Base-by-base conservation (phyloP, 2,888 invertebrate genomes). In the Acrocyrtus sp. region DNA sequence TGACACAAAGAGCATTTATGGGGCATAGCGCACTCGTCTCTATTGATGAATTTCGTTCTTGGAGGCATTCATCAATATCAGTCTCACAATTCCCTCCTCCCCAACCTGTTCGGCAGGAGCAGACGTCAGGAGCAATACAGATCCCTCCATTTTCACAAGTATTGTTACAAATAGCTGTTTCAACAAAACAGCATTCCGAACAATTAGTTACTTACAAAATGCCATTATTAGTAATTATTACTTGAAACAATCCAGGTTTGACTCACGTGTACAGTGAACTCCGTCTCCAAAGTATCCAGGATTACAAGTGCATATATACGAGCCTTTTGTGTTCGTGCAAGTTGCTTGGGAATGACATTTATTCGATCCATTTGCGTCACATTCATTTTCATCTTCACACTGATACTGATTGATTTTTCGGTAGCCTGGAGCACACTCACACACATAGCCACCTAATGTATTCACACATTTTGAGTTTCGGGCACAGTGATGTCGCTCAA, bases 391-490 rank as follows among this genome's bases (percentile, higher is more conserved):
- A 86, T 89, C 88, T 73, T 79, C 80, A 83, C 93, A 93, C 83
- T 92, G 92, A 85, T 90, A 92, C 68, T 82, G 81, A 83, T 91
- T 90, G 77, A 90, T 86, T 78, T 91, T 87, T 75, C 89, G 88
- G 85, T 92, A 93, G 5, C 94, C 94, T 22, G 90, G 88, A 81
- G 91, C 86, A 85, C 95, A 95, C 85, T 92, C 90, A 86, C 95
- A 95, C 78, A 89, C 88, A 85, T 94, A 95, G 78, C 91, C 90
- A 72, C 95, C 94, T 65, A 89, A 86, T 48, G 91, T 91, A 86
- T 95, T 95, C 78, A 93, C 89, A 84, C 95, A 95, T 77, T 88
- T 88, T 66, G 94, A 93, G 86, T 94, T 92, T 78, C 89, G 89
- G 84, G 92, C 90, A 85, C 95, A 95, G 85, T 94, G 93, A 85